phyloP scores from a whole-genome alignment of 2,888 invertebrate species.

The Torymus aiolomorphi region DNA sequence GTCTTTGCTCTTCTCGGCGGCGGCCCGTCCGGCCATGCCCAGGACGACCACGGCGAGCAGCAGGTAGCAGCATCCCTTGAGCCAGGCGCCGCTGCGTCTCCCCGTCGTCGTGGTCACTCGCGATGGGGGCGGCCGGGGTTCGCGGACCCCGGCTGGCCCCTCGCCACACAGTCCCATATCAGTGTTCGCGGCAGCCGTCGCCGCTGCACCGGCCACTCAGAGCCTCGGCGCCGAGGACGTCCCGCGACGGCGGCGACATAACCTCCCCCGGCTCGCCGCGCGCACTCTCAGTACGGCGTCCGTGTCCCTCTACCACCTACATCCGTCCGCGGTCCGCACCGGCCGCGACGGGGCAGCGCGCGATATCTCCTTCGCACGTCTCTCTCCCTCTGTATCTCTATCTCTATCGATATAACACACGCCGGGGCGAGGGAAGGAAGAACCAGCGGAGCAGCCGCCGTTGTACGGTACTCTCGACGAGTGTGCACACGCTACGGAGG shows the following conservation, averaged over 20 bases:
- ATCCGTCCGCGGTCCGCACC: too few relatives aligned
- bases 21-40: constrained; percentile 61
- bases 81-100: not conserved
- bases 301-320: too few relatives aligned
- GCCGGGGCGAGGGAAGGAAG: too few relatives aligned
- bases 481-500: constrained; percentile 43
- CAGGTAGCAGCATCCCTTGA: constrained; percentile 3
- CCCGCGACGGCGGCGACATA: constrained; percentile 41
- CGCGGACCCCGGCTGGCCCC: too few relatives aligned
- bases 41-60: constrained; percentile 55
- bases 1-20: constrained; percentile 68
- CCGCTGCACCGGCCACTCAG: constrained; percentile 7
- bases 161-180: too few relatives aligned
- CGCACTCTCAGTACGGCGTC: constrained; percentile 41
- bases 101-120: not conserved
- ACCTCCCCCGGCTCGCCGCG: constrained; percentile 54
- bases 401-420: too few relatives aligned
- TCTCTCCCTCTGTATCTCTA: too few relatives aligned
- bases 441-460: too few relatives aligned
- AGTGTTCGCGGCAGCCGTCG: too few relatives aligned
- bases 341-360: too few relatives aligned
- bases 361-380: too few relatives aligned
- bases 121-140: constrained; percentile 4
- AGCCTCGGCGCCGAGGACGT: constrained; percentile 5
- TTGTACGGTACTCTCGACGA: not conserved